phyloP scores from a whole-genome alignment of 2,113 vertebrate species.

The Thalassarche chlororhynchos region DNA sequence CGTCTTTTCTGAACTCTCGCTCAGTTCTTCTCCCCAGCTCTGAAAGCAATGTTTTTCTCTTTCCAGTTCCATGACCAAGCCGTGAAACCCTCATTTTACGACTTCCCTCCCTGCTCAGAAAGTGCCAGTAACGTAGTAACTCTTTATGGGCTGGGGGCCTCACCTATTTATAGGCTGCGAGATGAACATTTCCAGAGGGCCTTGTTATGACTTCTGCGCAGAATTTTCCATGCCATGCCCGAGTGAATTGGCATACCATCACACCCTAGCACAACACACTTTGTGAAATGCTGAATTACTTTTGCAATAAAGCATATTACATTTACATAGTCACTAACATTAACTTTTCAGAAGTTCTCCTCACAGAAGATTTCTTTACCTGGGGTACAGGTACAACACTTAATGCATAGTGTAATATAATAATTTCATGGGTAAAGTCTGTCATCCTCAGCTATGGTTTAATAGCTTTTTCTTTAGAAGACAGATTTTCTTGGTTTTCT shows the following conservation, averaged over 20 bases:
- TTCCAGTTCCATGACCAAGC: neutral
- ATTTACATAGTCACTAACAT: neutral
- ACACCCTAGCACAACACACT: neutral
- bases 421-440: neutral
- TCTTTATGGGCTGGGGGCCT: neutral
- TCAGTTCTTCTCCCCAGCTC: neutral
- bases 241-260: neutral
- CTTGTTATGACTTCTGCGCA: neutral
- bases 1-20: neutral
- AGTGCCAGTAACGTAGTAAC: neutral
- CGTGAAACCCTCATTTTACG: neutral
- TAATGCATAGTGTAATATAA: neutral
- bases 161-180: conserved; percentile 22
- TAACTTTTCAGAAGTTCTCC: neutral
- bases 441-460: neutral
- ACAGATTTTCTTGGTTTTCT: neutral
- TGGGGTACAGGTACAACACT: neutral
- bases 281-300: neutral
- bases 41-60: neutral
- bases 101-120: neutral
- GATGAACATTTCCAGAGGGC: conserved; percentile 26
- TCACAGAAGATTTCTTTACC: neutral
- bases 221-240: neutral
- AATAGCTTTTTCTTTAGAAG: neutral
- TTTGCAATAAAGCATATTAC: neutral